Evolutionary conservation across 1,140 invertebrate species (phyloP).

Genomic region (Cherax destructor): DNA sequence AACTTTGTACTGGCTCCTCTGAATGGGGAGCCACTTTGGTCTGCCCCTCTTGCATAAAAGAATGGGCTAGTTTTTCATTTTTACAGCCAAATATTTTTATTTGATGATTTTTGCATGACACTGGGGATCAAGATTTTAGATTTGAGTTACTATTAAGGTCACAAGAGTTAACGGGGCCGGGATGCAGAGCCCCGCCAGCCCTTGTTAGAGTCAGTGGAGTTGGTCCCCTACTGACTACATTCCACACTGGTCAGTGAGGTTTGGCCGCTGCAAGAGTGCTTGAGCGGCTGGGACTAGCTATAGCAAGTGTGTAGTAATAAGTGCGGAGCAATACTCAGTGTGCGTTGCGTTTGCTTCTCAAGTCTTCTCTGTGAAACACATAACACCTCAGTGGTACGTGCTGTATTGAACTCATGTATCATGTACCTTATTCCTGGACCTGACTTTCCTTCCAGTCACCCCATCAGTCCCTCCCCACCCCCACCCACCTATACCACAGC

Average conservation of each 20-base stretch:
- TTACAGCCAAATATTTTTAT: constrained; percentile 39
- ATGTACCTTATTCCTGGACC: constrained; percentile 49
- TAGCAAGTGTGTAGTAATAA: constrained; percentile 68
- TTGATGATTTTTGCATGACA: constrained; percentile 56
- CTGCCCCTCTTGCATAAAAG: constrained; percentile 46
- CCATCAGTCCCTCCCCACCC: not conserved
- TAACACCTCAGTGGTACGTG: constrained; percentile 68
- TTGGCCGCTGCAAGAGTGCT: constrained; percentile 21
- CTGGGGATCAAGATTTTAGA: constrained; percentile 65
- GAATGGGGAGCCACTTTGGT: constrained; percentile 25
- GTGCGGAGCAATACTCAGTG: constrained; percentile 70
- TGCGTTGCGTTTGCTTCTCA: constrained; percentile 56
- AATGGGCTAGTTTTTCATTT: constrained; percentile 1
- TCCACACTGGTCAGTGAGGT: constrained; percentile 61
- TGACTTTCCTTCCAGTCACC: constrained; percentile 6
- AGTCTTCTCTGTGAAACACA: constrained; percentile 69
- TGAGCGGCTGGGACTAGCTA: constrained; percentile 61
- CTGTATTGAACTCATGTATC: constrained; percentile 41
- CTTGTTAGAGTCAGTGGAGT: constrained; percentile 62
- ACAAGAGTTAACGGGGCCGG: constrained; percentile 31
- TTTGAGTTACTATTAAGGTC: constrained; percentile 51
- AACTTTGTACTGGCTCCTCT: constrained; percentile 8
- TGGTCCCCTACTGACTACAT: constrained; percentile 61
- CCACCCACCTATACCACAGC: constrained; percentile 31
- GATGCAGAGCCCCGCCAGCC: constrained; percentile 13